Conservation (phyloP, 2,888 invertebrate species). For the Synanthedon myopaeformis region DNA sequence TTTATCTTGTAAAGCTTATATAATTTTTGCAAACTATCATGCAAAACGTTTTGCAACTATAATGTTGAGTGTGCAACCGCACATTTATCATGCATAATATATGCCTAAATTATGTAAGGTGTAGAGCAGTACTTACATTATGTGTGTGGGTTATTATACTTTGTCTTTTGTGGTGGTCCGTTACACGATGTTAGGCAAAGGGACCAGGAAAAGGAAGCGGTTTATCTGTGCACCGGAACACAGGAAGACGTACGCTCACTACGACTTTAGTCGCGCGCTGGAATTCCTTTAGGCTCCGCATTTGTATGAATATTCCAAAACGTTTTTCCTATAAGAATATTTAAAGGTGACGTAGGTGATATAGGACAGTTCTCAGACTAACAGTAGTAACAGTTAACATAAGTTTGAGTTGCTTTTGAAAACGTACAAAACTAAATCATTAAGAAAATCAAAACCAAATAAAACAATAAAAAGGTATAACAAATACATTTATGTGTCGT, state of each 20-base stretch:
- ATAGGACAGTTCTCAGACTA: neutral
- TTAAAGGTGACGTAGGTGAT: neutral
- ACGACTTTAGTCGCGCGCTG: conserved; percentile 26
- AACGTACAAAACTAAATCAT: no score
- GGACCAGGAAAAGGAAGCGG: conserved; percentile 66
- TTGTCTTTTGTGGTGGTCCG: conserved; percentile 56
- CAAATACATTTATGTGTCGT: no score
- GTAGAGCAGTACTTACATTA: conserved; percentile 27
- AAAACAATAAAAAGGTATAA: no score
- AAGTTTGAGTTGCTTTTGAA: neutral
- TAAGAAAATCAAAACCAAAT: no score
- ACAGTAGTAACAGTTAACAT: neutral
- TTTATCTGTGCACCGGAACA: conserved; percentile 65
- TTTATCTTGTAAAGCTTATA: no score
- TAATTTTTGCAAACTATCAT: no score
- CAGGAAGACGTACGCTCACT: conserved; percentile 59
- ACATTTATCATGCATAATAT: conserved; percentile 1
- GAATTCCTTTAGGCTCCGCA: conserved; percentile 57
- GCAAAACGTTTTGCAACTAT: no score
- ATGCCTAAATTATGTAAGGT: conserved; percentile 18
- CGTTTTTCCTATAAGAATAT: neutral
- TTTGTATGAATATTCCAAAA: conserved; percentile 13
- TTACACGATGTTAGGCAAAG: conserved; percentile 59
- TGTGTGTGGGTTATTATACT: conserved; percentile 41
- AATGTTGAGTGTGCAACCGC: neutral